phyloP scores from a whole-genome alignment of 2,888 invertebrate species.

The Hirtodrosophila alboralis region DNA sequence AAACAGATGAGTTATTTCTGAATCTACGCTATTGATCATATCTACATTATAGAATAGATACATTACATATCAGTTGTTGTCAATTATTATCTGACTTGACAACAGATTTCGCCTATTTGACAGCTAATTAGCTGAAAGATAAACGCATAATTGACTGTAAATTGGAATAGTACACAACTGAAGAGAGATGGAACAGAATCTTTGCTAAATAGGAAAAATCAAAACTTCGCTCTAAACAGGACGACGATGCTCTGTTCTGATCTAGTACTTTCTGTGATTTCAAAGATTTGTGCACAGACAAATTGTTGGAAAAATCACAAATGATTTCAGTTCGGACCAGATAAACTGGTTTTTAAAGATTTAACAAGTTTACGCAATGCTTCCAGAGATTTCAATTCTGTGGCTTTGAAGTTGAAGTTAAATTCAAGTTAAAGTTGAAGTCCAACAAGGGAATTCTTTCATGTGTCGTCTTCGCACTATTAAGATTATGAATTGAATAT shows the following conservation, averaged over 20 bases:
- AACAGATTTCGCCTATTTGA: slow-evolving; percentile 52
- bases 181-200: slow-evolving; percentile 20
- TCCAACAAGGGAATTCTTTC: slow-evolving; percentile 40
- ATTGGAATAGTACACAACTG: slow-evolving; percentile 38
- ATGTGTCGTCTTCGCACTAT: slow-evolving; percentile 2
- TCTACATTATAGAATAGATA: neutral
- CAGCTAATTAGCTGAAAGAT: slow-evolving; percentile 47
- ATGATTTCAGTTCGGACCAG: slow-evolving; percentile 52
- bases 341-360: slow-evolving; percentile 63
- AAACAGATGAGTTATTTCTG: slow-evolving; percentile 1
- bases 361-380: slow-evolving; percentile 25
- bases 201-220: slow-evolving; percentile 45
- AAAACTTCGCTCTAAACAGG: slow-evolving; percentile 60
- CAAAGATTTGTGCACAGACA: slow-evolving; percentile 7
- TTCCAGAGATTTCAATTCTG: slow-evolving; percentile 11
- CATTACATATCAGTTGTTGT: slow-evolving; percentile 8
- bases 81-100: slow-evolving; percentile 18
- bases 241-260: slow-evolving; percentile 47
- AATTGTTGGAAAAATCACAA: slow-evolving; percentile 49
- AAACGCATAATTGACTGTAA: slow-evolving; percentile 27
- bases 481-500: slow-evolving; percentile 1
- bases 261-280: slow-evolving; percentile 5
- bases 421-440: slow-evolving; percentile 28
- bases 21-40: slow-evolving; percentile 5
- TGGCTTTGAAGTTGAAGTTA: slow-evolving; percentile 29